Base-by-base conservation (phyloP, 2,113 vertebrate species). In the Tautogolabrus adspersus region DNA sequence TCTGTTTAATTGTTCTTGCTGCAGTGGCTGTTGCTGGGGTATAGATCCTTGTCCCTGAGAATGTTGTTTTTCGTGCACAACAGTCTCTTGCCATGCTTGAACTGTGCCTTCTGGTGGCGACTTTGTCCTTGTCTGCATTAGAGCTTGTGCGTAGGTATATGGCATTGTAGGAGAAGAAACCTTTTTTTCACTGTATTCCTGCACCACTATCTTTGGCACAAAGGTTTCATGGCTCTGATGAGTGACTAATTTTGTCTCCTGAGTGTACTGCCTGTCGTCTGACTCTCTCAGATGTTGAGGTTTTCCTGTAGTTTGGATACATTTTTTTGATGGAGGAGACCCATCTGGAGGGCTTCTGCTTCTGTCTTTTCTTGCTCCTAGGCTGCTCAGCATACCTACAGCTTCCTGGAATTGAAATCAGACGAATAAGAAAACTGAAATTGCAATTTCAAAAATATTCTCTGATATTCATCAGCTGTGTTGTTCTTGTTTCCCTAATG, bases 311-410 rank as follows among this genome's bases (percentile, higher is more conserved):
- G 72, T 46, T 21, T 88, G 91, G 58, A 94, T 85, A 12, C 92
- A 91, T 66, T 93, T 67, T 73, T 95, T 93, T 21, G 91, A 66
- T 56, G 92, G 91, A 38, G 93, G 92, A 7, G 81, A 64, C 8
- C 83, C 91, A 37, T 90, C 87, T 44, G 90, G 68, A 3, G 93
- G 92, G 47, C 93, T 95, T 79, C 87, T 86, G 56, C 94, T 94
- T 85, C 86, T 66, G 54, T 94, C 93, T 85, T 91, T 88, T 59
- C 91, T 87, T 63, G 91, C 61, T 47, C 94, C 94, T 64, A 95
- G 66, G 63, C 93, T 94, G 81, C 94, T 95, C 21, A 95, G 88
- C 94, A 94, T 81, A 12, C 94, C 93, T 12, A 94, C 87, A 6
- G 80, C 91, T 69, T 95, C 94, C 94, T 95, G 74, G 11, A 88